Conservation (phyloP, 2,797 vertebrate genomes). For the Denticeps clupeoides region DNA sequence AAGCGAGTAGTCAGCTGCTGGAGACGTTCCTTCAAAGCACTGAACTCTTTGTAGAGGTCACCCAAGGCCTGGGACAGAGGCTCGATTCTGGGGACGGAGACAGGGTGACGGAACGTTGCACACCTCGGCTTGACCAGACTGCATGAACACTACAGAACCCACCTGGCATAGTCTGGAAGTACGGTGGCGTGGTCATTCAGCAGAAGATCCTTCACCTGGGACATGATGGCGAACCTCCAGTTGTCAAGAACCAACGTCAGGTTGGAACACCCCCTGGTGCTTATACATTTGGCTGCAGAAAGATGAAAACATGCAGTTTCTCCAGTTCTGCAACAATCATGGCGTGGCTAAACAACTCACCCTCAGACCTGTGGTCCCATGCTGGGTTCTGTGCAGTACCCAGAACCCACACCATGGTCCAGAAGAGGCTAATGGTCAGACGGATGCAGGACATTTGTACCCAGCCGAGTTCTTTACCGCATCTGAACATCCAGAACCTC, state of each 20-base stretch:
- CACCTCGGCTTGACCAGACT: background rate
- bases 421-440: too few species aligned
- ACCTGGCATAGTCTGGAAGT: conserved; percentile 76
- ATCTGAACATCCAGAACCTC: too few species aligned
- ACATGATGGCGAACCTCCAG: conserved; percentile 81
- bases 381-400: conserved; percentile 35
- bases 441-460: too few species aligned
- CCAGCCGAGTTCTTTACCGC: too few species aligned
- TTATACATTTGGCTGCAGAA: conserved; percentile 47
- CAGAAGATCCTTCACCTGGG: conserved; percentile 73
- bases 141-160: conserved; percentile 13
- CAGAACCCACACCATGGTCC: conserved; percentile 23
- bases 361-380: conserved; percentile 49
- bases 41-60: conserved; percentile 72
- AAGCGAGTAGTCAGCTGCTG: conserved; percentile 59
- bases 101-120: background rate
- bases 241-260: conserved; percentile 76
- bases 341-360: conserved; percentile 39
- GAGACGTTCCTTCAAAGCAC: conserved; percentile 63
- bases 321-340: background rate
- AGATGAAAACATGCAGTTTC: too few species aligned
- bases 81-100: conserved; percentile 53
- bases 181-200: conserved; percentile 71
- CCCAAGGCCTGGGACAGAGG: conserved; percentile 65
- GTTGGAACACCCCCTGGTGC: conserved; percentile 61